A percentile compares a stretch with the other conserved stretches of the same genome.
Evolutionary conservation across 1,140 invertebrate species (phyloP).

Genomic region (Physella acuta): DNA sequence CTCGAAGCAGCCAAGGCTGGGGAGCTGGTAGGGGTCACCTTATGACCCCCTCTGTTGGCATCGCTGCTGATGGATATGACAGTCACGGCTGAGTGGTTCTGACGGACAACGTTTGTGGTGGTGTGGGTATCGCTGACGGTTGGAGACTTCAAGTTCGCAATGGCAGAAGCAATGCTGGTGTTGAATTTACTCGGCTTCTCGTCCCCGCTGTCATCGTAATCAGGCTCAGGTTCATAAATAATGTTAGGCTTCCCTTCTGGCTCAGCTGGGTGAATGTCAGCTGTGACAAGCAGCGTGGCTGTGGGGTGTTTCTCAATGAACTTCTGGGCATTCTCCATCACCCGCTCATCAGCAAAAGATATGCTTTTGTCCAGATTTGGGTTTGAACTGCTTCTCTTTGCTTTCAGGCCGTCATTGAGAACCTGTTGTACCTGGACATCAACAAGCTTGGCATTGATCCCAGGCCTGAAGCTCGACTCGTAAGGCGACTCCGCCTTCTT

Average conservation of each 20-base stretch:
- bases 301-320: slow-evolving; percentile 55
- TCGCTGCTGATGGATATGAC: slow-evolving; percentile 42
- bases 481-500: slow-evolving; percentile 37
- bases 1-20: neutral
- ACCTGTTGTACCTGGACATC: slow-evolving; percentile 21
- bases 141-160: neutral
- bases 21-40: neutral
- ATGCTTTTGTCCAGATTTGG: slow-evolving; percentile 29
- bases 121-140: neutral
- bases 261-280: slow-evolving; percentile 40
- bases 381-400: neutral
- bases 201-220: slow-evolving; percentile 52
- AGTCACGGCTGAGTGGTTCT: slow-evolving; percentile 33
- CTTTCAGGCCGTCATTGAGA: neutral
- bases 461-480: slow-evolving; percentile 57
- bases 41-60: slow-evolving; percentile 10
- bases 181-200: too few species aligned
- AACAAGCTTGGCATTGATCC: slow-evolving; percentile 43
- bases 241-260: slow-evolving; percentile 14
- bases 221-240: slow-evolving; percentile 48
- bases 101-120: neutral
- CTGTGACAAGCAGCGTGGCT: slow-evolving; percentile 52
- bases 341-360: slow-evolving; percentile 52
- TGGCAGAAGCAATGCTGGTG: neutral
- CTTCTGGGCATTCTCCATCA: slow-evolving; percentile 46